Conservation (phyloP, 2,888 invertebrate genomes). For the Apotomis turbidana region DNA sequence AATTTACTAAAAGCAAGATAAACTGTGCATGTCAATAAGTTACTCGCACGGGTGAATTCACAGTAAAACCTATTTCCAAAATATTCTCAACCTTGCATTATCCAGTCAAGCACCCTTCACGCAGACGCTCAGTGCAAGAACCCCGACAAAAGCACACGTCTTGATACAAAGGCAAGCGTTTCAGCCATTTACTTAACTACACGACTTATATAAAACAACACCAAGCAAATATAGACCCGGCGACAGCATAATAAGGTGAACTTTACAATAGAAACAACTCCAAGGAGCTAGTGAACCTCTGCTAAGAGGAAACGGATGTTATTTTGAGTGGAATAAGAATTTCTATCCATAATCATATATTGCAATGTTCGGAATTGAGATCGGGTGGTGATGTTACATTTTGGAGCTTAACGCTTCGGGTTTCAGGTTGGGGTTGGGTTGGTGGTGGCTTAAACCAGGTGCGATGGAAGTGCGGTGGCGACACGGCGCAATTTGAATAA, state of each 20-base stretch:
- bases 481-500: constrained; percentile 81
- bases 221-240: constrained; percentile 45
- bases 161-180: constrained; percentile 60
- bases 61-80: neutral
- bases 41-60: no score
- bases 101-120: constrained; percentile 34
- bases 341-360: constrained; percentile 74
- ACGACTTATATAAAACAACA: constrained; percentile 48
- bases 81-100: constrained; percentile 11
- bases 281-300: constrained; percentile 64
- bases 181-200: constrained; percentile 54
- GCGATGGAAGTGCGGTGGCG: constrained; percentile 67
- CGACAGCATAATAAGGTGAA: constrained; percentile 39
- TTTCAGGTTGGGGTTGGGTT: constrained; percentile 50
- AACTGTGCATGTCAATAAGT: no score
- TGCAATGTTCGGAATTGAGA: constrained; percentile 68
- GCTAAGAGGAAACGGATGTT: constrained; percentile 79
- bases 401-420: constrained; percentile 28
- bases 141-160: constrained; percentile 48
- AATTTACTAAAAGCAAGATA: no score
- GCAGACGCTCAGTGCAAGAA: constrained; percentile 17
- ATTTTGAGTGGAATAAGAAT: constrained; percentile 81
- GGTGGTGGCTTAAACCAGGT: constrained; percentile 61
- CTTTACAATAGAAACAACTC: constrained; percentile 38
- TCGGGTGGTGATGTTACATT: constrained; percentile 42